phyloP scores from a whole-genome alignment of 2,888 invertebrate species.

The Eristalis intricaria region DNA sequence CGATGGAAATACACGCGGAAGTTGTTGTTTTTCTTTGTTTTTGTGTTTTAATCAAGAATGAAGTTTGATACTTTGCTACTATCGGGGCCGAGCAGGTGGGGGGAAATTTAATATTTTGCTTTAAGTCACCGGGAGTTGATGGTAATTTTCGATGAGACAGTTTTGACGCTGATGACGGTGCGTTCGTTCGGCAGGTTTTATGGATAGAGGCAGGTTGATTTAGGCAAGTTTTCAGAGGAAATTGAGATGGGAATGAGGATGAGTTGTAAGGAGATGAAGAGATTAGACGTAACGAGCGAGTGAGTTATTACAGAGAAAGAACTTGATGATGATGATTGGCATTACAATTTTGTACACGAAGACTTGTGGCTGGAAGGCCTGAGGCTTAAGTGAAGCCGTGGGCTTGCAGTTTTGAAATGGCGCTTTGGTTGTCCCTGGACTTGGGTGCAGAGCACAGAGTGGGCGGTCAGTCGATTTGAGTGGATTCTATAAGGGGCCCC shows the following conservation, averaged over 20 bases:
- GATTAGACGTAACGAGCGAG: too few relatives aligned
- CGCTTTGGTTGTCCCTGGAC: background rate
- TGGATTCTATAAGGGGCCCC: too few relatives aligned
- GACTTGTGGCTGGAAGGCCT: too few relatives aligned
- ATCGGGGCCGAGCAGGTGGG: slow-evolving; percentile 3
- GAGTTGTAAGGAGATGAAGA: too few relatives aligned
- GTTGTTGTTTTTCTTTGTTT: background rate
- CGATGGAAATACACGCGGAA: background rate
- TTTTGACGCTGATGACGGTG: too few relatives aligned
- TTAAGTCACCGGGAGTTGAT: background rate
- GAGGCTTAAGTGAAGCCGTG: too few relatives aligned
- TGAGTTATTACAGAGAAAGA: too few relatives aligned
- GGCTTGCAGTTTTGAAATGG: too few relatives aligned
- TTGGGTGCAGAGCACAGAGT: too few relatives aligned
- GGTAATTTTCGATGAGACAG: background rate
- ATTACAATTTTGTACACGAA: too few relatives aligned
- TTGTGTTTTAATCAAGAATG: slow-evolving; percentile 54
- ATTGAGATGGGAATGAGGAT: background rate
- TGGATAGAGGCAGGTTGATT: background rate
- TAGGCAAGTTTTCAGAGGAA: background rate
- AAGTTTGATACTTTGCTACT: slow-evolving; percentile 50
- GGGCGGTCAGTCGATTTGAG: too few relatives aligned
- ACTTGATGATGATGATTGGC: too few relatives aligned
- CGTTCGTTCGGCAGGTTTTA: background rate
- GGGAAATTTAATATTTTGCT: slow-evolving; percentile 4